Conservation (phyloP, 2,113 vertebrate species). For the Gymnorhina tibicen region DNA sequence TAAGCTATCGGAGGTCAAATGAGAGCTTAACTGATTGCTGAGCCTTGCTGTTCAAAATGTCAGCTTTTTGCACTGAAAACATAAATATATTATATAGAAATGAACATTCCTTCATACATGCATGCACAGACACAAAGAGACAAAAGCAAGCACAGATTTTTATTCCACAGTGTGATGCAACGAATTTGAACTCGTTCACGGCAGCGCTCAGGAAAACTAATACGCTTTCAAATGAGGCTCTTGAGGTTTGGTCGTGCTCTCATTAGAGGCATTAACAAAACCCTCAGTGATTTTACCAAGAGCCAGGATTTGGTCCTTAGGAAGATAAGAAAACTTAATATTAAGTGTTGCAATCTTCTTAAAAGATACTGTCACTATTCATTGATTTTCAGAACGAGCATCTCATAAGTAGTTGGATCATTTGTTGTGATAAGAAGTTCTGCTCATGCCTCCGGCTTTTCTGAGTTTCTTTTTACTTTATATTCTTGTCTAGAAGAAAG, state of each 20-base stretch:
- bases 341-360: background rate
- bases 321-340: constrained; percentile 6
- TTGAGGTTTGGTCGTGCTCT: background rate
- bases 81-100: background rate
- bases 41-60: background rate
- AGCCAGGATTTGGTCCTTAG: background rate
- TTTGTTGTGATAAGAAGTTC: constrained; percentile 17
- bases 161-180: background rate
- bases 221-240: background rate
- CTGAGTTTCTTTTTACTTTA: background rate
- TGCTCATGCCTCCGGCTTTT: background rate
- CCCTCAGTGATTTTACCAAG: background rate
- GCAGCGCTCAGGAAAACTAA: background rate
- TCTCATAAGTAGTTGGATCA: background rate
- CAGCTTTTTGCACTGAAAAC: background rate
- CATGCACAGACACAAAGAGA: background rate
- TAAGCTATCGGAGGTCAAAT: background rate
- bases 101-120: background rate
- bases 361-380: background rate
- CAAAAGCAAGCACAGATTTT: background rate
- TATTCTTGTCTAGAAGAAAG: background rate
- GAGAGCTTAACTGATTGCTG: background rate
- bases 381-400: constrained; percentile 17
- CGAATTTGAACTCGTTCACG: background rate
- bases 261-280: background rate